A percentile compares a stretch with the other conserved stretches of the same genome.
These are phyloP conservation scores for Clarias fuscus DNA, from an alignment of 2,797 vertebrate species.

Conservation along the genomic window DNA sequence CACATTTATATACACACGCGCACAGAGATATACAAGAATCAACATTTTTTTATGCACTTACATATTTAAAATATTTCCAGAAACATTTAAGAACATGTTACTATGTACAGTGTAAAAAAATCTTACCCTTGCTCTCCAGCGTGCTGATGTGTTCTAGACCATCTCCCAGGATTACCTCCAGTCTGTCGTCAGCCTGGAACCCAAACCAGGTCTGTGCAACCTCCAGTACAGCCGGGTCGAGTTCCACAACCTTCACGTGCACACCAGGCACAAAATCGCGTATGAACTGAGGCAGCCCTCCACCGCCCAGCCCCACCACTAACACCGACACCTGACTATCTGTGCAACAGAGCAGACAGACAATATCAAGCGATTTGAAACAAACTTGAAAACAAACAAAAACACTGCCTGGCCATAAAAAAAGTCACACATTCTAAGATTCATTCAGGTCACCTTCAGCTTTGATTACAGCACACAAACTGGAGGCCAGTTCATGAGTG, in stretches of 20 bases:
- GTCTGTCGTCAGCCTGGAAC: constrained; percentile 79
- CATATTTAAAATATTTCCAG: neutral
- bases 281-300: constrained; percentile 90
- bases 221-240: constrained; percentile 85
- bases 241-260: constrained; percentile 83
- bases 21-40: neutral
- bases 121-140: constrained; percentile 68
- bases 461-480: too few relatives aligned
- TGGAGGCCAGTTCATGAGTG: too few relatives aligned
- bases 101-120: neutral
- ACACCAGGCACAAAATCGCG: constrained; percentile 83
- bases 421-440: too few relatives aligned
- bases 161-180: constrained; percentile 76
- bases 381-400: neutral
- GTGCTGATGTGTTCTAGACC: constrained; percentile 63
- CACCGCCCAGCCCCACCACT: constrained; percentile 90
- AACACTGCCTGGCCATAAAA: too few relatives aligned
- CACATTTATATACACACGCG: too few relatives aligned
- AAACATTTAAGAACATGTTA: neutral
- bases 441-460: too few relatives aligned
- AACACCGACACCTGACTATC: constrained; percentile 76
- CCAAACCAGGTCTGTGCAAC: constrained; percentile 88
- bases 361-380: neutral
- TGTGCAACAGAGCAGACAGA: constrained; percentile 57
- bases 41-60: neutral